A percentile compares a stretch with the other conserved stretches of the same genome.
phyloP scores from a whole-genome alignment of 1,140 invertebrate species.

The Drosophila jambulina region DNA sequence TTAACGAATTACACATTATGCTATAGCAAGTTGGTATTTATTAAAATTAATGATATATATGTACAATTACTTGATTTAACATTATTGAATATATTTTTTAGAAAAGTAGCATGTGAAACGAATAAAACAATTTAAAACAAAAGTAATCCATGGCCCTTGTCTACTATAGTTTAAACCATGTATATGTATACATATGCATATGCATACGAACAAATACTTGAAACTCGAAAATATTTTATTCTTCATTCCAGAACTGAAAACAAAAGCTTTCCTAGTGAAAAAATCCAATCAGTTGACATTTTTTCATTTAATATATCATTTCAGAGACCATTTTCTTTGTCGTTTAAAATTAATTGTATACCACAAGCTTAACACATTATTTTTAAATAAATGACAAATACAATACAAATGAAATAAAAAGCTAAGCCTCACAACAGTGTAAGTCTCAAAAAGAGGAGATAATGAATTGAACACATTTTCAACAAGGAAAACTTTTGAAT shows the following conservation, averaged over 20 bases:
- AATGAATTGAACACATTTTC: slow-evolving; percentile 48
- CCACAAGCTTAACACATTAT: slow-evolving; percentile 11
- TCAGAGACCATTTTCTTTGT: background rate
- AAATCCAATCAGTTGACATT: background rate
- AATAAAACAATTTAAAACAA: slow-evolving; percentile 44
- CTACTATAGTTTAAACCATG: slow-evolving; percentile 3
- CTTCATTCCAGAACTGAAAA: slow-evolving; percentile 12
- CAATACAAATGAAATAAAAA: slow-evolving; percentile 38
- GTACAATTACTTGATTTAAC: slow-evolving; percentile 79
- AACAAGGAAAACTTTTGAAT: slow-evolving; percentile 48
- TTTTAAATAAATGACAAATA: slow-evolving; percentile 52
- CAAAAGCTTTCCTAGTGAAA: background rate
- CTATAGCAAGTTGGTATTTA: slow-evolving; percentile 82
- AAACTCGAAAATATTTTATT: background rate
- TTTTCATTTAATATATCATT: slow-evolving; percentile 10
- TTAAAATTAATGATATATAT: slow-evolving; percentile 73
- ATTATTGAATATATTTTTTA: slow-evolving; percentile 83
- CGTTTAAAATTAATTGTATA: background rate
- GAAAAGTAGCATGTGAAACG: slow-evolving; percentile 72
- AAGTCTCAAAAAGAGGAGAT: slow-evolving; percentile 4
- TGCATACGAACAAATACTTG: background rate
- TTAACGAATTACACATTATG: slow-evolving; percentile 77
- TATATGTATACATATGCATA: background rate
- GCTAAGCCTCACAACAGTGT: slow-evolving; percentile 12
- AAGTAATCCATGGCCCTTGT: slow-evolving; percentile 25